Evolutionary conservation across 2,888 invertebrate genomes (phyloP), one percentile per base, ranked within the genome.

Genomic region (Cistogaster globosa): DNA sequence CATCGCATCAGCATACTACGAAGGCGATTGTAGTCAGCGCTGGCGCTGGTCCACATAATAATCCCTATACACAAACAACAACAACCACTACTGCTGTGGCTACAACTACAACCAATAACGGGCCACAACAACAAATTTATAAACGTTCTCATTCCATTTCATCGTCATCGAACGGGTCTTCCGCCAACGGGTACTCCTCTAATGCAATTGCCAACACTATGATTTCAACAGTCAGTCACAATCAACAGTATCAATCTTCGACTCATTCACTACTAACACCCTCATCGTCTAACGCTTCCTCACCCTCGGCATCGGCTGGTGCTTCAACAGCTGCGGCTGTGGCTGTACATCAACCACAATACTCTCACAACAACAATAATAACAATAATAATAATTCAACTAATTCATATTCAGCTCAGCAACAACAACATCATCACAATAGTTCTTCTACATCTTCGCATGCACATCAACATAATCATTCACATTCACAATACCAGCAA

Each of bases 11-110:
- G 78, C 87, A 88, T 20, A 88, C 87, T 69, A 88, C 88, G 18
- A 88, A 87, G 60, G 88, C 88, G 26, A 87, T 88, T 82, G 87
- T 89, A 75, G 88, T 88, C 84, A 84, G 87, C 84, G 86, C 87
- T 86, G 88, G 87, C 86, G 83, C 86, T 84, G 86, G 82, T 48
- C 82, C 86, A 51, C 76, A 86, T 68, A 79, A 82, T 57, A 86
- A 83, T 85, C 85, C 85, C 53, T 85, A 85, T 20, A 85, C 85
- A 22, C 85, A 85, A 75, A 82, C 85, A 60, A 80, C 76, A 42
- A 84, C 84, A 38, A 72, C 78, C 5, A 82, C 81, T 22, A 72
- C 77, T 11, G 32, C 57, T 57, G 69, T 48, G 58, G 71, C 26
- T 55, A 62, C 48, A 22, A 22, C 36, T 26, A 18, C 45, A 7